Base-by-base conservation (phyloP, 2,797 vertebrate species). In the Sebastes trivittatus region DNA sequence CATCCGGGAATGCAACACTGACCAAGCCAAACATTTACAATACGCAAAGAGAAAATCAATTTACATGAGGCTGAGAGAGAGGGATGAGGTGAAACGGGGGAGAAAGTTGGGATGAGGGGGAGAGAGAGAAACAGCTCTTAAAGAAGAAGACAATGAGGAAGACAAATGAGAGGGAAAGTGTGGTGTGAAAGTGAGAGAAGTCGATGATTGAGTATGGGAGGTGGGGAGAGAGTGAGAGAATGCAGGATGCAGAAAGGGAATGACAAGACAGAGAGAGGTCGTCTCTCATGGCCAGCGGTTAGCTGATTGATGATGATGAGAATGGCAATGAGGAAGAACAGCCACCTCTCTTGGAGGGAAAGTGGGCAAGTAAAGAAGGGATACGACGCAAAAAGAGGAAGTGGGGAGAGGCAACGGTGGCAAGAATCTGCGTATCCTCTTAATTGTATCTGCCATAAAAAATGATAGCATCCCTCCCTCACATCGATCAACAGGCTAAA, bases 221-320 rank as follows among this genome's bases (percentile, higher is more conserved):
- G 66, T 66, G 60, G 66, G 81, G 73, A 83, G 80, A 81, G 87
- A 77, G 82, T 73, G 78, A 74, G 83, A 87, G 84, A 73, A 92
- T 83, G 87, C 78, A 81, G 80, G 80, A 90, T 82, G 88, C 85
- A 92, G 87, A 89, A 91, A 85, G 78, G 88, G 84, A 87, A 88
- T 72, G 89, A 85, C 87, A 84, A 90, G 89, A 88, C 71, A 61
- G 87, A 89, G 91, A 88, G 87, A 80, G 88, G 75, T 87, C 87
- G 85, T 77, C 87, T 88, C 88, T 87, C 83, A 90, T 89, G 88
- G 88, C 85, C 92, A 89, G 84, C 86, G 81, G 87, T 84, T 78
- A 55, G 83, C 86, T 93, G 93, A 93, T 92, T 91, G 93, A 93
- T 94, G 92, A 93, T 92, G 91, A 93, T 92, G 91, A 94, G 91